Conservation (phyloP, 2,888 invertebrate species). For the Trissonchulus sp. region DNA sequence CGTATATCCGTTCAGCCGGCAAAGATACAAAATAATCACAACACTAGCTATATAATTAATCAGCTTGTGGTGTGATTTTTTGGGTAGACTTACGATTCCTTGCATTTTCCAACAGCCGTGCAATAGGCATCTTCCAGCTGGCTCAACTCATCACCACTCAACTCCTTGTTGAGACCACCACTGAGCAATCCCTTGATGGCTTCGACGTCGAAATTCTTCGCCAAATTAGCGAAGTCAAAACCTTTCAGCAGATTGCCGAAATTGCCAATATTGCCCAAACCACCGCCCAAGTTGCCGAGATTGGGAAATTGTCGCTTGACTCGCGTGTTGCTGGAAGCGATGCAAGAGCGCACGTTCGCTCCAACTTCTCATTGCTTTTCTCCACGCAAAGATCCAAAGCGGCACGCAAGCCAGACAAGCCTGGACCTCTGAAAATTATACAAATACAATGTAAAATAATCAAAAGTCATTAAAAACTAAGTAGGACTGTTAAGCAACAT, state of each 20-base stretch:
- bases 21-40: too few species aligned
- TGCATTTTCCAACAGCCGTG: background rate
- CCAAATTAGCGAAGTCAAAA: background rate
- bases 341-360: background rate
- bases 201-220: background rate
- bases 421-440: too few species aligned
- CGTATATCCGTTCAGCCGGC: too few species aligned
- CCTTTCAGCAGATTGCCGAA: background rate
- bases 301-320: background rate
- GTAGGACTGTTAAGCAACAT: too few species aligned
- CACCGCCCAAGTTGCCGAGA: background rate
- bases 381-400: background rate
- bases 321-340: background rate
- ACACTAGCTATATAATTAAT: too few species aligned
- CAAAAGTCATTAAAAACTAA: too few species aligned
- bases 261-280: background rate
- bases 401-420: too few species aligned
- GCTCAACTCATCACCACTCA: background rate
- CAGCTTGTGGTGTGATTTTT: too few species aligned
- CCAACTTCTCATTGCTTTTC: background rate
- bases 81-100: background rate
- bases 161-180: background rate
- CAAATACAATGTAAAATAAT: too few species aligned
- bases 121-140: background rate
- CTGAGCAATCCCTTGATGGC: background rate